Evolutionary conservation across 2,113 vertebrate species (phyloP).

Genomic region (Mesitornis unicolor): DNA sequence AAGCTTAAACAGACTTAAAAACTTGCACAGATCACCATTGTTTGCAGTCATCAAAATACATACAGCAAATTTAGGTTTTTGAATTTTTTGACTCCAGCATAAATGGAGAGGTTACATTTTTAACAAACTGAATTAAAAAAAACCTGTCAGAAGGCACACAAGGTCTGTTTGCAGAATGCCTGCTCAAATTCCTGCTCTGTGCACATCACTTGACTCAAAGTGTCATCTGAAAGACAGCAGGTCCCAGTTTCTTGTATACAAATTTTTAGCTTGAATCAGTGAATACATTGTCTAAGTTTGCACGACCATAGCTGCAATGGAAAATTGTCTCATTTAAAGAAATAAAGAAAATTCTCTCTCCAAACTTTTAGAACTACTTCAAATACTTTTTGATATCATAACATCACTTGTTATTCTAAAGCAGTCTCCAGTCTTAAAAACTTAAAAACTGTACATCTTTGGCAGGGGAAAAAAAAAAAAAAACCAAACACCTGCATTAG

Average conservation of each 20-base stretch:
- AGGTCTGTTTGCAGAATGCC: neutral
- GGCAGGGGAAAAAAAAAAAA: neutral
- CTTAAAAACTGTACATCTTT: neutral
- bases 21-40: neutral
- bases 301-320: neutral
- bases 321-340: neutral
- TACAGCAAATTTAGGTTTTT: neutral
- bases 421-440: neutral
- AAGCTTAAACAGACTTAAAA: neutral
- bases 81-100: neutral
- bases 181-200: neutral
- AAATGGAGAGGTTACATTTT: neutral
- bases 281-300: neutral
- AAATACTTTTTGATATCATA: neutral
- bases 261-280: neutral
- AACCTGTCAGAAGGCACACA: neutral
- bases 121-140: neutral
- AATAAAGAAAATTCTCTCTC: neutral
- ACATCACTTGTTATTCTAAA: neutral
- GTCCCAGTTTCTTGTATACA: neutral
- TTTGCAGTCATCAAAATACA: neutral
- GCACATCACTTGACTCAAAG: neutral
- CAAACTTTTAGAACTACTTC: neutral
- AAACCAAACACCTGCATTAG: too few relatives aligned
- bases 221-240: neutral